Evolutionary conservation across 1,140 invertebrate genomes (phyloP), one percentile per base, ranked within the genome.

Genomic region (Euglossa dilemma): DNA sequence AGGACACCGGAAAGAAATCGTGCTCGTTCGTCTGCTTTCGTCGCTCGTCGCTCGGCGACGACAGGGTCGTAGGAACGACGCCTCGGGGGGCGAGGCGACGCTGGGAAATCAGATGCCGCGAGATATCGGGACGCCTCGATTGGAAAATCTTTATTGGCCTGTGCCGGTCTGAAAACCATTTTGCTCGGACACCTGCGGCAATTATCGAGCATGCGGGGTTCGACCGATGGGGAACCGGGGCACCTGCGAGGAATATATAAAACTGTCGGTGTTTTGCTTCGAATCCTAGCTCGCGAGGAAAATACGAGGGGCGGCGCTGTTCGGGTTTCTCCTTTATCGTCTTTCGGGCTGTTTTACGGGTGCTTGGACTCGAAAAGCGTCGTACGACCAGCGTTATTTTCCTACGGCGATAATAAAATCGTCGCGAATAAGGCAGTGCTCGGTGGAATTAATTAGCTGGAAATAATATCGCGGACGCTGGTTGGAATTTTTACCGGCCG

Each of bases 81-180:
- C 79, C 59, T 23, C n/a, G 12, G 28, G 56, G 20, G 12, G 6
- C n/a, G 69, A 12, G 28, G 43, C 11, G 43, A 25, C 3, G 43
- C 9, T 16, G 25, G 63, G 45, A 61, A 75, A 81, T 81, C 61
- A 76, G 43, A 82, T 76, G 72, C 72, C 63, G 54, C 78, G 78
- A 73, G 67, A 72, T 47, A 52, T 72, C 23, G 43, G 6, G 54
- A 71, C 9, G 25, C 25, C 50, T 23, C 77, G 67, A 79, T 80
- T 52, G 78, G 25, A 56, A 57, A 59, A 63, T 73, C 47, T 63
- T 80, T 80, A 80, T 80, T 63, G 78, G 56, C 25, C 77, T n/a
- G n/a, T 50, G 12, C 12, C n/a, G 11, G 36, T 11, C n/a, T 57
- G 8, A 11, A 47, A 36, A 59, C 43, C n/a, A 12, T 18, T 36